These are phyloP conservation scores for Embidobia sp. DNA, from an alignment of 2,888 invertebrate genomes.

Conservation along the genomic window DNA sequence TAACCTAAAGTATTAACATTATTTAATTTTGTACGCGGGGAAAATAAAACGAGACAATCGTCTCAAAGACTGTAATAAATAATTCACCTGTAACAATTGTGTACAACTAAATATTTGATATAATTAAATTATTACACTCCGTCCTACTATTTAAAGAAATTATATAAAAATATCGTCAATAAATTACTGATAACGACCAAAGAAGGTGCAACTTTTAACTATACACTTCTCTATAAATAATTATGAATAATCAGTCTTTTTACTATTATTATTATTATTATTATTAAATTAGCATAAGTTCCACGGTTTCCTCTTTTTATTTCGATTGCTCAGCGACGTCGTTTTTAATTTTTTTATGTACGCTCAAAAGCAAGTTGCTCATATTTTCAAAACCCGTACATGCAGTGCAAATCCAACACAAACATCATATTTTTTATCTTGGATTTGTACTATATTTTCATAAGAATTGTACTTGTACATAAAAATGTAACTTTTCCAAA, in stretches of 20 bases:
- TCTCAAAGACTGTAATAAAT: constrained; percentile 25
- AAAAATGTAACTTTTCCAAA: too few species aligned
- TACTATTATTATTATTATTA: too few species aligned
- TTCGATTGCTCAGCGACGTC: neutral
- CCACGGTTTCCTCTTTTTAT: too few species aligned
- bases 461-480: neutral
- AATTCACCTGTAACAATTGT: constrained; percentile 3
- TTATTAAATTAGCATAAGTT: too few species aligned
- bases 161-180: too few species aligned
- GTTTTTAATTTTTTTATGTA: too few species aligned
- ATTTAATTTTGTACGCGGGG: neutral
- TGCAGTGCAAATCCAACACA: neutral
- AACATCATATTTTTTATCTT: neutral
- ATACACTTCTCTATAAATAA: too few species aligned
- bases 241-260: too few species aligned
- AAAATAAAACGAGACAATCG: neutral
- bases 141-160: constrained; percentile 32
- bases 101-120: constrained; percentile 16
- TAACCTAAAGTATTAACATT: neutral
- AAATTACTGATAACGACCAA: too few species aligned
- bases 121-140: constrained; percentile 36
- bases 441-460: constrained; percentile 17
- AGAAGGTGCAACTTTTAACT: too few species aligned
- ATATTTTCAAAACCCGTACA: constrained; percentile 4
- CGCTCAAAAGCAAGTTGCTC: constrained; percentile 27